Evolutionary conservation across 2,113 vertebrate species (phyloP), one percentile per base, ranked within the genome.

Genomic region (Eretmochelys imbricata): DNA sequence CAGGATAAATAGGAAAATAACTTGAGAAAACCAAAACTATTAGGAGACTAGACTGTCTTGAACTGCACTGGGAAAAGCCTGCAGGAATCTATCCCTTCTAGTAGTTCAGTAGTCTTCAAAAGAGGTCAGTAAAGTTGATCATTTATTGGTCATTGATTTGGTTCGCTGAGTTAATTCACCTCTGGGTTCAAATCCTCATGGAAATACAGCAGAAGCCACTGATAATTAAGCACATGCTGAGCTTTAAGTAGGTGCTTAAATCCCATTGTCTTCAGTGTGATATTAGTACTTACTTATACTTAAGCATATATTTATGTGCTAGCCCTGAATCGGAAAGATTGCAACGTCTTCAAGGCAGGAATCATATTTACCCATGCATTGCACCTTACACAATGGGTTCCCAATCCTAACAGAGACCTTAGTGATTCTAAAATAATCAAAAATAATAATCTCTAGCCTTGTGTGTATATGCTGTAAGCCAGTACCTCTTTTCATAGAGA

Each of bases 1-100:
- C n/a, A 13, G 17, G 29, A 20, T 85, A 89, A 96, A 95, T 14
- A 91, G 57, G 84, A 95, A 96, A 93, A 95, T 50, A 84, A 87
- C n/a, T 25, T 81, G 85, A 80, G 90, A 42, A 57, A 54, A 88
- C 16, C 17, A 82, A 35, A 78, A 95, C 27, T 38, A 49, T 81
- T 78, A 89, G 50, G 59, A 89, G 57, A 90, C 87, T 4, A 2
- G 48, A 83, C 35, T 81, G 38, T 54, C 84, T 92, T 91, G n/a
- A 49, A 27, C 19, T 38, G 79, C n/a, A 51, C 42, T 69, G 62
- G 19, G 51, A 4, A 59, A 8, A 24, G 1, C 69, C 50, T 75
- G 69, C 86, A 85, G n/a, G 57, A 93, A 78, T 80, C n/a, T 48
- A 51, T 65, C 38, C 22, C 83, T 53, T 31, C 55, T 85, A 78